Conservation (phyloP, 2,113 vertebrate species). For the Rynchops niger region DNA sequence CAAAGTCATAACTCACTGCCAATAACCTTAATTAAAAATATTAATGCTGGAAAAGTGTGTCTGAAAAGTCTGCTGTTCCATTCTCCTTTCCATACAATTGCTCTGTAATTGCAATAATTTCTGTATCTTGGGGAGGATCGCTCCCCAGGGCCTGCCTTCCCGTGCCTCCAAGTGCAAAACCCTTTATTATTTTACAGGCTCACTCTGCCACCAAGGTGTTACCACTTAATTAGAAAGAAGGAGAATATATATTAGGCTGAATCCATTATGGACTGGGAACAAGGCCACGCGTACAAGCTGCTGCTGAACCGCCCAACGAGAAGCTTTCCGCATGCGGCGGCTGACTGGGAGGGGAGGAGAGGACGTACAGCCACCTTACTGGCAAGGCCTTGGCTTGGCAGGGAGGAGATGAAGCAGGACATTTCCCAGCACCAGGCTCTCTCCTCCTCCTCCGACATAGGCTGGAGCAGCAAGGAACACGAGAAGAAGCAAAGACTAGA, state of each 20-base stretch:
- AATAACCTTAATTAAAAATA: slow-evolving; percentile 69
- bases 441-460: background rate
- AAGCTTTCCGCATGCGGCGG: background rate
- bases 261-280: background rate
- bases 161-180: slow-evolving; percentile 40
- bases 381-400: background rate
- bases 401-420: background rate
- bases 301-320: background rate
- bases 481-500: background rate
- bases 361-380: background rate
- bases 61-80: slow-evolving; percentile 37
- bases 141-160: slow-evolving; percentile 29
- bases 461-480: background rate
- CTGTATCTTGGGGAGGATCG: slow-evolving; percentile 8
- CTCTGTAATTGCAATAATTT: slow-evolving; percentile 58
- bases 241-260: background rate
- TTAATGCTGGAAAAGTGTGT: slow-evolving; percentile 40
- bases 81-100: background rate
- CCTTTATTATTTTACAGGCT: slow-evolving; percentile 43
- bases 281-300: background rate
- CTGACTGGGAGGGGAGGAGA: background rate
- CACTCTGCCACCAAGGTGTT: slow-evolving; percentile 32
- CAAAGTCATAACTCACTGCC: slow-evolving; percentile 41
- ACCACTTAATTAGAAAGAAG: slow-evolving; percentile 49
- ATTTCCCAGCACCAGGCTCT: background rate